These are phyloP conservation scores for Atractosteus spatula DNA, from an alignment of 2,113 vertebrate genomes.

Conservation along the genomic window DNA sequence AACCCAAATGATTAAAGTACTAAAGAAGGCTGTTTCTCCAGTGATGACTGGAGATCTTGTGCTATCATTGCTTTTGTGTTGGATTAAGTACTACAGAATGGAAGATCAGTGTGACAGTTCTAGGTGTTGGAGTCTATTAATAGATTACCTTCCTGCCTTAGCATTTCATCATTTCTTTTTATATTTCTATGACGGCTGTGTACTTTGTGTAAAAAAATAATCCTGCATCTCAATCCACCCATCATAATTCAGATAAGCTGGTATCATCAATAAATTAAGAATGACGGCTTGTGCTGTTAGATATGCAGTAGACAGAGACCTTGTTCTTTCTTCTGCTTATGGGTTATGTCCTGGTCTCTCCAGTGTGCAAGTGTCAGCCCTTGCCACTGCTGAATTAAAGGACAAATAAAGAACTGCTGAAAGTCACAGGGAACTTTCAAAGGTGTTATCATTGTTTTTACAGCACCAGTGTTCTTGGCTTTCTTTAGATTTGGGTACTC, in stretches of 20 bases:
- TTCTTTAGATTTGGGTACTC: no score
- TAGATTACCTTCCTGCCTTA: slow-evolving; percentile 71
- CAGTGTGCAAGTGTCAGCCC: no score
- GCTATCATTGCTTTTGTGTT: slow-evolving; percentile 46
- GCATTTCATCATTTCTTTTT: slow-evolving; percentile 67
- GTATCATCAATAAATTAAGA: slow-evolving; percentile 69
- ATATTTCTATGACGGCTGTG: slow-evolving; percentile 62
- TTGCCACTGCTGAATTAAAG: no score
- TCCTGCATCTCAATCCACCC: slow-evolving; percentile 64
- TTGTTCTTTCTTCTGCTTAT: slow-evolving; percentile 56
- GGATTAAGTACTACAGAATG: slow-evolving; percentile 46
- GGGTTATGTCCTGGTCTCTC: slow-evolving; percentile 13
- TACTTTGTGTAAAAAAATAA: slow-evolving; percentile 46
- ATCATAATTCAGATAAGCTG: slow-evolving; percentile 67
- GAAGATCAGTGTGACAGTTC: slow-evolving; percentile 71
- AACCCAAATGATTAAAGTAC: no score
- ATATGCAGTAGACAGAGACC: slow-evolving; percentile 58
- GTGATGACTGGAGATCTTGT: slow-evolving; percentile 32
- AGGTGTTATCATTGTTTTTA: no score
- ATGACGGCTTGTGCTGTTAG: slow-evolving; percentile 65
- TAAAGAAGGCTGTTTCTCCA: no score
- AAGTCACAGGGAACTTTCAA: no score
- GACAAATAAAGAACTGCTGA: no score
- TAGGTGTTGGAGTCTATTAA: slow-evolving; percentile 76
- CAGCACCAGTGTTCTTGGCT: no score